Evolutionary conservation across 2,113 vertebrate genomes (phyloP), one percentile per base, ranked within the genome.

Genomic region (Platysteira castanea): DNA sequence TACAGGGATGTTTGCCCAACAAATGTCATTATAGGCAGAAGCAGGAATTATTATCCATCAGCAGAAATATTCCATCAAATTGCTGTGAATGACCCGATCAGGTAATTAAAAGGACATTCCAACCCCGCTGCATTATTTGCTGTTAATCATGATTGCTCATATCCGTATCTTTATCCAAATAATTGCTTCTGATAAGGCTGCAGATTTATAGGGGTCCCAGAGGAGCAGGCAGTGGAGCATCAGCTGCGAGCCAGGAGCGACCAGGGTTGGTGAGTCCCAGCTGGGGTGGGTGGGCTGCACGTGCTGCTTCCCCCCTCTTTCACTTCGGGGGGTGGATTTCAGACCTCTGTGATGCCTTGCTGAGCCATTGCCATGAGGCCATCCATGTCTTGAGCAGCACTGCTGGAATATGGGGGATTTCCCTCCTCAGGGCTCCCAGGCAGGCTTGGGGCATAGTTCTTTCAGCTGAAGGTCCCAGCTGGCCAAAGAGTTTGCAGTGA

Each of bases 141-240:
- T 84, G 57, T 95, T 95, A 67, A 92, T 95, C 61, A 53, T 30
- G 24, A 78, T 75, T 74, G 54, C 79, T 87, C 75, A 35, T 68
- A 75, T 93, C 82, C 35, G 13, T 95, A 64, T 96, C 84, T 96
- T 91, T 95, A 70, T 42, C 53, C 93, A 97, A 95, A 76, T 93
- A 96, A 95, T 79, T 87, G 54, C 54, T 91, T 37, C 92, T 92
- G 97, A 97, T 97, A 97, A 97, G 93, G 76, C 39, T 86, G 81
- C 24, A 31, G 60, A 97, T 97, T 95, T 97, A 97, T 95, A 97
- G 91, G 88, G 42, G 70, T 24, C n/a, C 14, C 8, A 42, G 83
- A 75, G 77, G 65, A 85, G 67, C 16, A 39, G 88, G 59, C 37
- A 69, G 94, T 50, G 91, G 49, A 23, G 16, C 74, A 31, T 33